A percentile compares a stretch with the other conserved stretches of the same genome.
Conservation (phyloP, 2,888 invertebrate species). For the Drosophila paranaensis region DNA sequence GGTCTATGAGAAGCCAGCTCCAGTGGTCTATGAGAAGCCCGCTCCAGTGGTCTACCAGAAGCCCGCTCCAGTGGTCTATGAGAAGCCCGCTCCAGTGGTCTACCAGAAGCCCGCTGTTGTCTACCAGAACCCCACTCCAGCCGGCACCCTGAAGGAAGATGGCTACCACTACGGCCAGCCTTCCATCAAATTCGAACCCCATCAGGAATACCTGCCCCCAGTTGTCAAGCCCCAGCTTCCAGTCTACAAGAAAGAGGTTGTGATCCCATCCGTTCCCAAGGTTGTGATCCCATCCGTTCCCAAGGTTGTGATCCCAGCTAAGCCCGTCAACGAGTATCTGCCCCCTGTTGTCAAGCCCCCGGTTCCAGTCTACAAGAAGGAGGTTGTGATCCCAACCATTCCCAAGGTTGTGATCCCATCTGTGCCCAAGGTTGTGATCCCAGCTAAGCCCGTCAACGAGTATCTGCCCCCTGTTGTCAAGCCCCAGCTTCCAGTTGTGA, state of each 20-base stretch:
- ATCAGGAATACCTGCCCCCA: constrained; percentile 44
- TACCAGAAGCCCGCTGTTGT: constrained; percentile 14
- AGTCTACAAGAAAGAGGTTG: neutral
- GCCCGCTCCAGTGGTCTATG: constrained; percentile 17
- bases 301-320: neutral
- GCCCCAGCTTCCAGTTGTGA: too few species aligned
- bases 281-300: neutral
- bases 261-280: neutral
- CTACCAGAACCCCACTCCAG: constrained; percentile 25
- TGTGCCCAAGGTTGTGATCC: constrained; percentile 1
- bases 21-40: constrained; percentile 18
- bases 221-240: constrained; percentile 5
- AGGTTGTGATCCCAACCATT: too few species aligned
- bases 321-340: neutral
- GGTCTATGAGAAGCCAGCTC: neutral
- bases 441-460: constrained; percentile 30
- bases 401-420: constrained; percentile 6
- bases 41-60: constrained; percentile 18
- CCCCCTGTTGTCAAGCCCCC: neutral
- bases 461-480: constrained; percentile 42
- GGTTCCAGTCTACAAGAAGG: too few species aligned
- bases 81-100: constrained; percentile 28
- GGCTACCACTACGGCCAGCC: constrained; percentile 66
- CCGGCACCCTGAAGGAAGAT: constrained; percentile 63
- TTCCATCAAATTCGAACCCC: constrained; percentile 42